Evolutionary conservation across 1,140 invertebrate species (phyloP), one percentile per base, ranked within the genome.

Genomic region (Conopomorpha cramerella): DNA sequence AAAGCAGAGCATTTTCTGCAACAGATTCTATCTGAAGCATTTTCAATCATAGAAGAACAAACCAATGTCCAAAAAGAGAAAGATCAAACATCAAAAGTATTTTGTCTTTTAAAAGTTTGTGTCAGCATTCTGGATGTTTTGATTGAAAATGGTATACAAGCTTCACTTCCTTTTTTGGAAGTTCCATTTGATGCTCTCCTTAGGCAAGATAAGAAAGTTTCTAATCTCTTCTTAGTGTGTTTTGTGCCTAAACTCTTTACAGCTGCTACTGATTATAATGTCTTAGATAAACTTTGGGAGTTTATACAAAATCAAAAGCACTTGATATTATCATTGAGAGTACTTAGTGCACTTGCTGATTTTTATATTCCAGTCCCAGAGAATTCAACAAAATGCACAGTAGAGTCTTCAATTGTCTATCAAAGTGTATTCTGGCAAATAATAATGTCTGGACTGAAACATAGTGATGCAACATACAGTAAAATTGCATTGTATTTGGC

Each of bases 1-100:
- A 71, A 74, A 39, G 56, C 61, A 2, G 65, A 74, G 46, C 66
- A 74, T 51, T 49, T 74, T 30, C 16, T 74, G n/a, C 70, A 71
- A 33, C 66, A 74, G 43, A 52, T 74, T 12, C 10, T 74, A 49
- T 30, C 47, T 65, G 15, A 45, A 53, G 31, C 34, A n/a, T n/a
- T n/a, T n/a, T n/a, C n/a, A n/a, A n/a, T 58, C 14, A 43, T 47
- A 1, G 12, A n/a, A 25, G 2, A 31, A 1, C 2, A 12, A 4
- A 28, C 2, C 12, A n/a, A 4, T 3, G 16, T 3, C 11, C n/a
- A 12, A 11, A 25, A 27, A 26, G 34, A 35, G 1, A 17, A 35
- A 15, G 13, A 10, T 16, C 18, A 35, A 27, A 16, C 14, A 4
- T 15, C 3, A 15, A 26, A 7, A 8, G 10, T 15, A 15, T n/a